Evolutionary conservation across 2,797 vertebrate species (phyloP), one percentile per base, ranked within the genome.

Genomic region (Coreius guichenoti): DNA sequence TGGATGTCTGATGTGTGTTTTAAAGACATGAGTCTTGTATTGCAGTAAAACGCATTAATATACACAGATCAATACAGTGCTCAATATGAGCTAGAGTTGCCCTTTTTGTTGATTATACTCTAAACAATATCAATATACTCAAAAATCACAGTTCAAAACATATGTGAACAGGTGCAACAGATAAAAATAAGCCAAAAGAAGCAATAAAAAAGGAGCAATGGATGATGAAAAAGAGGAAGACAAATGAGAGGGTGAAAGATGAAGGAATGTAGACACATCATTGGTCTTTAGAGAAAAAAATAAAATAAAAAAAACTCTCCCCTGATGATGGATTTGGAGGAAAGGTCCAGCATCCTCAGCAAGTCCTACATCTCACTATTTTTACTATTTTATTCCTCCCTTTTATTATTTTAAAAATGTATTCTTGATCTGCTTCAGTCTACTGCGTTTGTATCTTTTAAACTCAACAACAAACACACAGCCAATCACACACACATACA

Each of bases 111-210:
- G 63, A 80, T 83, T 69, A 75, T 31, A 84, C 73, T 86, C 65
- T 74, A 26, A 54, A 77, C 29, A 67, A 67, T 84, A 84, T 74
- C 45, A 75, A 86, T 86, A 88, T 39, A 85, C 56, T 77, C 47
- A 85, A 69, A 86, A 84, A 76, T 69, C 73, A 84, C 73, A 85
- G 39, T 87, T 93, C 82, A 94, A 94, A 94, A 92, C 86, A 93
- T 86, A 93, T 89, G 92, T 90, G 84, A 90, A 89, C 86, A 91
- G 90, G 63, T 89, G 91, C 83, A 90, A 76, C 81, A 85, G 84
- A 76, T 86, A 88, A 87, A 88, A 74, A 31, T 87, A 77, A 83
- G 54, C 58, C 36, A 78, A 86, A 85, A 82, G 65, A 79, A 76
- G 61, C 74, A 73, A 65, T 26, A 78, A 82, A 73, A 78, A 90